Evolutionary conservation across 2,113 vertebrate species (phyloP), one percentile per base, ranked within the genome.

Genomic region (Prionailurus viverrinus): DNA sequence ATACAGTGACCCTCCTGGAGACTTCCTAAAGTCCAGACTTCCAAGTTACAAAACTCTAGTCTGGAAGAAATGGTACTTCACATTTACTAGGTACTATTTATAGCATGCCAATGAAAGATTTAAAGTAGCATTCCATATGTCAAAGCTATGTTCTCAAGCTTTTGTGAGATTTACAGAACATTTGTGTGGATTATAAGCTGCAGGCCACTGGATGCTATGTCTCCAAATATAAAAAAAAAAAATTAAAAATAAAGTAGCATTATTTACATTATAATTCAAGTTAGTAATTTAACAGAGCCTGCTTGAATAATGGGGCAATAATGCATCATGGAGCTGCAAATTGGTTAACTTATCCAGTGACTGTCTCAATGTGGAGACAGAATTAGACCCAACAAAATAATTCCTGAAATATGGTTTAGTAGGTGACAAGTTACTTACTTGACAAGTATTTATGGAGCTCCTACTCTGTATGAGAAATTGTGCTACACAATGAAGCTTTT

Each of bases 261-360:
- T 81, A 96, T 93, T 84, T 71, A 71, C 33, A 63, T 58, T 58
- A 74, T 2, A 61, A 63, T 69, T 93, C 58, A 82, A 41, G 33
- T 58, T 90, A 97, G 51, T 85, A 65, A 76, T 92, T 96, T 82
- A 95, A 66, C 45, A 84, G 29, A 58, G 31, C 51, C 39, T 83
- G 10, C 23, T 7, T 48, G 68, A 96, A 73, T 83, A 89, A 92
- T 73, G 39, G 51, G 58, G 10, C 2, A 53, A 71, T 81, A 85
- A 69, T 63, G 55, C 19, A 79, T 68, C 53, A 71, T 29, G 41
- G 61, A 82, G 41, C 66, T 95, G 33, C 31, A 92, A 76, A 82
- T 31, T 65, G 61, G 89, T 55, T 92, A 51, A 90, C 63, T 87
- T 68, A 95, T 91, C 79, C 39, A 45, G 21, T 58, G 53, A 93